Base-by-base conservation (phyloP, 2,113 vertebrate genomes). In the Phrynosoma blainvillii region DNA sequence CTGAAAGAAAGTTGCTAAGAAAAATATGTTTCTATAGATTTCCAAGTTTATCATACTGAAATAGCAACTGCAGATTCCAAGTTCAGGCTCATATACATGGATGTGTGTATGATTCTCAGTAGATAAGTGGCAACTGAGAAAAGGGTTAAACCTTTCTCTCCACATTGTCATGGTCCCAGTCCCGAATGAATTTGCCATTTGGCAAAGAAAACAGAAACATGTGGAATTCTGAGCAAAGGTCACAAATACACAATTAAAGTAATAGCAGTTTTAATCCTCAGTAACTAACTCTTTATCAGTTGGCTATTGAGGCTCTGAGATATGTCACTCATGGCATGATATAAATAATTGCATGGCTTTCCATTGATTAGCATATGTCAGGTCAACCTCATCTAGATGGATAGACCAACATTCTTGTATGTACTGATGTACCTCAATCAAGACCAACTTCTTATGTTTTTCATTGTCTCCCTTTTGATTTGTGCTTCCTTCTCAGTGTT, bases 1-100 rank as follows among this genome's bases (percentile, higher is more conserved):
- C 0, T 18, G 42, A 79, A 84, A 91, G 7, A 87, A 89, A 66
- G 76, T 71, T 88, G 23, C 0, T 5, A 8, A 93, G 47, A n/a
- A 92, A 91, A 92, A 21, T 16, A 84, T 52, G 70, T 82, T 54
- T 84, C 75, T 68, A 14, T 82, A 40, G 10, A 66, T 42, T 82
- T 47, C 23, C 23, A 6, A 52, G 20, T 32, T 71, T 27, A 42
- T 32, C 3, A 10, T 90, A 81, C 86, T 87, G 56, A 36, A 81
- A 71, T 13, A 0, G 13, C 71, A 88, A 21, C n/a, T n/a, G 30
- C 2, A 79, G n/a, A 56, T 59, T 7, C 12, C 25, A 79, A 3
- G 5, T 16, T 56, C 13, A 32, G 54, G 16, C 13, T 18, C 47
- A 40, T 79, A 25, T 52, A 25, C 7, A 2, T 54, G 25, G 5